Evolutionary conservation across 2,888 invertebrate genomes (phyloP), one percentile per base, ranked within the genome.

Genomic region (Anthrax anthrax): DNA sequence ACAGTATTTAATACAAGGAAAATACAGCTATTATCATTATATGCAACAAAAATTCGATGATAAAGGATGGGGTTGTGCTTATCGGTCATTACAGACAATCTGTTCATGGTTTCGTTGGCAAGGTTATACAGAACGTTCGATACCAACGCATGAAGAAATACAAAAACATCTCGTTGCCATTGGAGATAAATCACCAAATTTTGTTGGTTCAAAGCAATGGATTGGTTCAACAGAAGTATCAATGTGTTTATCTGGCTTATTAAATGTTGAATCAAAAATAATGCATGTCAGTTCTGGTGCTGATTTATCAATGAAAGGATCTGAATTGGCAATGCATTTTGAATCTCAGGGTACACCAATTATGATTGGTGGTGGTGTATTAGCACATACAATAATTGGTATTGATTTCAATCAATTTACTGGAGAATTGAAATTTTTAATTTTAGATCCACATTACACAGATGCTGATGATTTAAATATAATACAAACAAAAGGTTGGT

Each of bases 31-130:
- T 68, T 85, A 92, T 63, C 98, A 99, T 67, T 99, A 99, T 65
- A 84, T 91, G 81, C 95, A 96, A 66, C 86, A 96, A 60, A 76
- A 79, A 54, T 80, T 91, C 63, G 85, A 96, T 65, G 98, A 98
- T 60, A 84, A 86, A 64, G 94, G 94, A n/a, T 98, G 98, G 98
- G 98, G 98, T 5, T 98, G 98, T 71, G 98, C 98, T 0, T 98
- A 98, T 63, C 77, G 98, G 50, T 96, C 96, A 1, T 73, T 98
- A 59, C 98, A 98, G 71, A 96, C 97, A 0, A 76, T 98, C 52
- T 80, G 88, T 53, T 96, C 96, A 0, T 99, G 98, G 98, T 94
- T 89, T 75, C 77, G 80, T 60, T 74, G 80, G 57, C 91, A 94
- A 69, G 91, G 90, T 6, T 91, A 85, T 61, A 83, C 83, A 2